Conservation (phyloP, 2,888 invertebrate genomes). For the Apamea monoglypha region DNA sequence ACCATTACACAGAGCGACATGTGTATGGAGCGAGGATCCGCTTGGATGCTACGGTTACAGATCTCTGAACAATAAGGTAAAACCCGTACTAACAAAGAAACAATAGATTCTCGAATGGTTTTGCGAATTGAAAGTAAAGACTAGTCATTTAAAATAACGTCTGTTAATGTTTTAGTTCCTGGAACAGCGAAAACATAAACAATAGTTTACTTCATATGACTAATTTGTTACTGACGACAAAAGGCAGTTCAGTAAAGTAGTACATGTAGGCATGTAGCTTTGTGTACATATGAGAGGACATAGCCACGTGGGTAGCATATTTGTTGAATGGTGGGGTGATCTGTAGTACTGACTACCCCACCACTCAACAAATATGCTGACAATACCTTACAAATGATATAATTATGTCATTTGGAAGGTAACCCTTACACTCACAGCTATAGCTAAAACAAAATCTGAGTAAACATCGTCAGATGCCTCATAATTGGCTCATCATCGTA, state of each 20-base stretch:
- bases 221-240: constrained; percentile 51
- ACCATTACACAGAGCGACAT: constrained; percentile 81
- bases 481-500: constrained; percentile 2
- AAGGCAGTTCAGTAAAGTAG: constrained; percentile 55
- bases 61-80: constrained; percentile 69
- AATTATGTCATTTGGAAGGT: not conserved
- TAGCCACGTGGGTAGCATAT: constrained; percentile 14
- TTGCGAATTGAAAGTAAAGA: constrained; percentile 61
- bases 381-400: not conserved
- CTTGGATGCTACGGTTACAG: constrained; percentile 76
- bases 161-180: constrained; percentile 49
- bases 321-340: constrained; percentile 19
- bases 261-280: constrained; percentile 46
- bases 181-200: constrained; percentile 33
- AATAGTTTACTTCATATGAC: constrained; percentile 49
- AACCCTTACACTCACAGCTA: not conserved
- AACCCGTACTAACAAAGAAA: constrained; percentile 60
- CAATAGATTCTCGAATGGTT: constrained; percentile 67
- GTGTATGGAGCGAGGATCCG: constrained; percentile 81
- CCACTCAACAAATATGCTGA: not conserved
- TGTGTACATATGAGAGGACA: constrained; percentile 27
- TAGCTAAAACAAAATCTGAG: constrained; percentile 20
- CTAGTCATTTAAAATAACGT: constrained; percentile 45
- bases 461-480: not conserved
- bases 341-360: not conserved